These are phyloP conservation scores for Festucalex cinctus DNA, from an alignment of 2,113 vertebrate species.

Conservation along the genomic window DNA sequence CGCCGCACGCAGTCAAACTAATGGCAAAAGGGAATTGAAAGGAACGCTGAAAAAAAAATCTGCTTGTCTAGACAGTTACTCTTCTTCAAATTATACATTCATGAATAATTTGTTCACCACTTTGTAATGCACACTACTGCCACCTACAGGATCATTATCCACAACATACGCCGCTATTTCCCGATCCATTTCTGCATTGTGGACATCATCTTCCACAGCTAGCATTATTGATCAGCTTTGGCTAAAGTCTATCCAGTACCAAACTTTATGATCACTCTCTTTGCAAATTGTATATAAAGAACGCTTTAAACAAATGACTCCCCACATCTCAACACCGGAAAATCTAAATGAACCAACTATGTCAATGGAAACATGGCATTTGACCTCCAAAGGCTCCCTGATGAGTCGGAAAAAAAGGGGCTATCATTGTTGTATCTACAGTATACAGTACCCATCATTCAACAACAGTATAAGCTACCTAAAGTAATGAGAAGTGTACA, in stretches of 20 bases:
- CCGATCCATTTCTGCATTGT: neutral
- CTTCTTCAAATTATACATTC: slow-evolving; percentile 12
- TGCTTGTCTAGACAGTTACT: slow-evolving; percentile 51
- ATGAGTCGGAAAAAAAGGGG: slow-evolving; percentile 25
- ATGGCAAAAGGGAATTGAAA: slow-evolving; percentile 47
- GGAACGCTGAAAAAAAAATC: slow-evolving; percentile 29
- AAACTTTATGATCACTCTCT: neutral
- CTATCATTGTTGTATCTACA: slow-evolving; percentile 18
- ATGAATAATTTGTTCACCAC: neutral
- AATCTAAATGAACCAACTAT: neutral
- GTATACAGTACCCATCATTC: slow-evolving; percentile 32
- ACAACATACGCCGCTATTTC: neutral
- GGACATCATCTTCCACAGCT: neutral
- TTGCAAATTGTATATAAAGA: no score
- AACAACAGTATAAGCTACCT: slow-evolving; percentile 43
- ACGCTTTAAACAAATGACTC: neutral
- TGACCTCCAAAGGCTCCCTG: slow-evolving; percentile 35
- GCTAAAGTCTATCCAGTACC: no score
- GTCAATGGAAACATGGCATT: neutral
- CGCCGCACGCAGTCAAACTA: slow-evolving; percentile 62
- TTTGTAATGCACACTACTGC: neutral
- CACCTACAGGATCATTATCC: neutral
- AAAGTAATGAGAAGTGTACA: slow-evolving; percentile 49
- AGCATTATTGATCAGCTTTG: neutral
- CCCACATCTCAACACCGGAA: neutral